Conservation (phyloP, 1,140 invertebrate species). For the Macrobrachium rosenbergii region DNA sequence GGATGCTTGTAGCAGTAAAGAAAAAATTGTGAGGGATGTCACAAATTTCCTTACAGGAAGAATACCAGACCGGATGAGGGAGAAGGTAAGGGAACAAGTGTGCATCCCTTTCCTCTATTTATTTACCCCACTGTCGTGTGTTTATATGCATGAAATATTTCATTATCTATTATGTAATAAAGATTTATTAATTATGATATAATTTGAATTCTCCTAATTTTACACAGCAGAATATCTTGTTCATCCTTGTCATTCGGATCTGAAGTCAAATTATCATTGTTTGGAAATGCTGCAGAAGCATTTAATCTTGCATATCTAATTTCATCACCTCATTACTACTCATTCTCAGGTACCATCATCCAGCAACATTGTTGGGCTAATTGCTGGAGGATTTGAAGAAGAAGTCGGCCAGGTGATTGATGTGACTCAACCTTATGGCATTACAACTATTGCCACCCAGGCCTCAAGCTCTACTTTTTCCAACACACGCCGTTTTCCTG, state of each 20-base stretch:
- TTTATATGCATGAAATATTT: neutral
- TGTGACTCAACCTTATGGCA: constrained; percentile 66
- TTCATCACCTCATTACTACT: too few species aligned
- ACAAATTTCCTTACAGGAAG: constrained; percentile 58
- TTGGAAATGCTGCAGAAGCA: neutral
- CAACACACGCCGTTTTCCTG: constrained; percentile 66
- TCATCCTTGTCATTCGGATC: too few species aligned
- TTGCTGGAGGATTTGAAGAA: constrained; percentile 63
- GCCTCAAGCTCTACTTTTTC: constrained; percentile 65
- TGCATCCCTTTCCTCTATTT: neutral
- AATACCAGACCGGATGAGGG: constrained; percentile 48
- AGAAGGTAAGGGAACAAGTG: constrained; percentile 26
- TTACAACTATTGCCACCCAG: constrained; percentile 67
- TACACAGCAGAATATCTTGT: too few species aligned
- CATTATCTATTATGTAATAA: neutral
- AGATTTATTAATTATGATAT: too few species aligned
- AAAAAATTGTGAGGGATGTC: constrained; percentile 39
- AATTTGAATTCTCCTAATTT: too few species aligned
- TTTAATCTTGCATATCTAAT: too few species aligned
- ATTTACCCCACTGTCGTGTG: neutral
- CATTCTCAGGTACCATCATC: constrained; percentile 63
- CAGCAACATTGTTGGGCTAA: constrained; percentile 66
- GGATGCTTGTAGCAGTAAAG: constrained; percentile 46
- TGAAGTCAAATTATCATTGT: neutral
- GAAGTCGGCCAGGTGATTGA: constrained; percentile 62